phyloP scores from a whole-genome alignment of 2,888 invertebrate genomes.

The Caenorhabditis macrosperma region DNA sequence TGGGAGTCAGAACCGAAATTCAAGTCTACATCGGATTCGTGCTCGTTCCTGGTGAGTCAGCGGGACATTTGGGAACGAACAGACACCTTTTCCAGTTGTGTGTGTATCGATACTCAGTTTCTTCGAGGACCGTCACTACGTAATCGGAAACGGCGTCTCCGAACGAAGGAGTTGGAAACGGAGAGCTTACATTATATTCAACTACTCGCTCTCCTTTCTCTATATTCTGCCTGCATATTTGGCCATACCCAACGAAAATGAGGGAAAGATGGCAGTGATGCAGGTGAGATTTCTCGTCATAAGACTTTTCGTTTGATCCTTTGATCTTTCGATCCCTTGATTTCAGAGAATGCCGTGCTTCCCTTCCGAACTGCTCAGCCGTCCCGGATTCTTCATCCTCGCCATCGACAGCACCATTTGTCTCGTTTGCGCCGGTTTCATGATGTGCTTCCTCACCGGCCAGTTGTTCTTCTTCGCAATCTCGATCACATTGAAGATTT shows the following conservation, averaged over 20 bases:
- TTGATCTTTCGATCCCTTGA: background rate
- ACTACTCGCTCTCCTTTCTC: background rate
- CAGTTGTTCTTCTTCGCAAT: background rate
- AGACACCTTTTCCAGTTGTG: slow-evolving; percentile 4
- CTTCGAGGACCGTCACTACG: slow-evolving; percentile 21
- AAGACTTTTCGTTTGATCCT: background rate
- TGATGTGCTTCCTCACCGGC: background rate
- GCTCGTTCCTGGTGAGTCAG: slow-evolving; percentile 5
- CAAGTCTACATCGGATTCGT: slow-evolving; percentile 29
- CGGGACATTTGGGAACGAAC: too few species aligned
- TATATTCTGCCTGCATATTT: background rate
- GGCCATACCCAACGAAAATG: background rate
- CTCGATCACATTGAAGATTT: background rate
- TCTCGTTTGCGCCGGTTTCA: background rate
- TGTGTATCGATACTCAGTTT: slow-evolving; percentile 9
- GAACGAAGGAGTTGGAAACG: background rate
- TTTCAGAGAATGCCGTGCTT: slow-evolving; percentile 11
- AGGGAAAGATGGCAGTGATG: background rate
- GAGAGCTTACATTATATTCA: background rate
- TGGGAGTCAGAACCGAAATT: background rate
- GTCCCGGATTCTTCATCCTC: slow-evolving; percentile 15
- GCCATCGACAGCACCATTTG: slow-evolving; percentile 11
- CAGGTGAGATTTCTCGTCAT: background rate
- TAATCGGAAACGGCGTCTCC: background rate
- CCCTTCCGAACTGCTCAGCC: slow-evolving; percentile 6